phyloP scores from a whole-genome alignment of 2,113 vertebrate genomes.

The Psilopogon haemacephalus region DNA sequence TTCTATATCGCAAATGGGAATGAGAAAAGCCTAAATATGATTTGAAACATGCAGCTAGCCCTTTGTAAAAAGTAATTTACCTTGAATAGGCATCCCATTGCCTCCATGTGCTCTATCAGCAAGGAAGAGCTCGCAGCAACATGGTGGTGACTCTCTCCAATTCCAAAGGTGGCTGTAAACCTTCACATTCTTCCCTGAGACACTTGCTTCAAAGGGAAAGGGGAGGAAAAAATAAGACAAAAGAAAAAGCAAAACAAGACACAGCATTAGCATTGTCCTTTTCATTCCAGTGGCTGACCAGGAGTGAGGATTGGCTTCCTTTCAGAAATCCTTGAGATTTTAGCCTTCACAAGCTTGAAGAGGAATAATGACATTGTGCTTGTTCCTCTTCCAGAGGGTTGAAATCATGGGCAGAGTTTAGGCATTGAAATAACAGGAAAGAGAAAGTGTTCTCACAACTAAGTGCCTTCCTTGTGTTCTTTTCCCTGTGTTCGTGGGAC shows the following conservation, averaged over 20 bases:
- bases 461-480: background rate
- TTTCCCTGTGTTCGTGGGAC: conserved; percentile 15
- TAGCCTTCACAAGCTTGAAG: background rate
- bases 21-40: background rate
- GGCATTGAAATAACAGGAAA: background rate
- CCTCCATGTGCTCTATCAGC: background rate
- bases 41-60: background rate
- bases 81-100: background rate
- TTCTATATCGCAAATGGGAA: background rate
- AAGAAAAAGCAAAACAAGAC: background rate
- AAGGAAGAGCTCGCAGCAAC: background rate
- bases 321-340: background rate
- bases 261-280: background rate
- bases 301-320: background rate
- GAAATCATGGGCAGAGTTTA: background rate
- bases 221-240: background rate
- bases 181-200: background rate
- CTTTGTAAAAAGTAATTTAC: background rate
- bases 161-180: background rate
- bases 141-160: background rate
- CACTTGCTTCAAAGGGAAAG: background rate
- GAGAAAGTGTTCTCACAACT: background rate
- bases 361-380: background rate
- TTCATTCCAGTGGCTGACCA: background rate
- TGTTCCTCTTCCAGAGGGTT: background rate